Evolutionary conservation across 2,113 vertebrate genomes (phyloP).

Genomic region (Xerus inauris): DNA sequence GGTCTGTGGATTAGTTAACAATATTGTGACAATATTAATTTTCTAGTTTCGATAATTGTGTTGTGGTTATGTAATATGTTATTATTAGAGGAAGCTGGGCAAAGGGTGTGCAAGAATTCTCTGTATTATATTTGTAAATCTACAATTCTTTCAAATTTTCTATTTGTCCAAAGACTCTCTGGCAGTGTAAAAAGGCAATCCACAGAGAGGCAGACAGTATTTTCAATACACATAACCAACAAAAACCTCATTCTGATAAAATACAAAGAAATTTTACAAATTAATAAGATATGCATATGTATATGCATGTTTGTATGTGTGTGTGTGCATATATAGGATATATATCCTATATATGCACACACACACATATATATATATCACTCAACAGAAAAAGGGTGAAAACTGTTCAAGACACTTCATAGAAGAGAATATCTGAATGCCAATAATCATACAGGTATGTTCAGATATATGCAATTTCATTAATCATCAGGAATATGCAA

Average conservation of each 20-base stretch:
- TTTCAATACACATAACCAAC: background rate
- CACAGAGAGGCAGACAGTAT: background rate
- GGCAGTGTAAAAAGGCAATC: background rate
- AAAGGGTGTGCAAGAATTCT: background rate
- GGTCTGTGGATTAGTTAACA: background rate
- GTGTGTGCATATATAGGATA: background rate
- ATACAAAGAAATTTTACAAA: background rate
- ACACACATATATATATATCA: background rate
- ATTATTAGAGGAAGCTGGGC: background rate
- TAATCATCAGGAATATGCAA: background rate
- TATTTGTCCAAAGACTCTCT: background rate
- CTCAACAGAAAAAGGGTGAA: background rate
- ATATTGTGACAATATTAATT: background rate
- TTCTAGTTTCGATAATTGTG: background rate
- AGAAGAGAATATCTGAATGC: background rate
- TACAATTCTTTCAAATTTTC: conserved; percentile 21
- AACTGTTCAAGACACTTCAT: background rate
- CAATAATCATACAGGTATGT: conserved; percentile 21
- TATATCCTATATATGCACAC: too few relatives aligned
- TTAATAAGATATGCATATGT: background rate
- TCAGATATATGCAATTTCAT: background rate
- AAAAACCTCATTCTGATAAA: background rate
- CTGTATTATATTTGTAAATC: background rate
- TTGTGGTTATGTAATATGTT: background rate
- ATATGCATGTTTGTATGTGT: too few relatives aligned